Evolutionary conservation across 2,113 vertebrate genomes (phyloP).

Genomic region (Centropus bengalensis): DNA sequence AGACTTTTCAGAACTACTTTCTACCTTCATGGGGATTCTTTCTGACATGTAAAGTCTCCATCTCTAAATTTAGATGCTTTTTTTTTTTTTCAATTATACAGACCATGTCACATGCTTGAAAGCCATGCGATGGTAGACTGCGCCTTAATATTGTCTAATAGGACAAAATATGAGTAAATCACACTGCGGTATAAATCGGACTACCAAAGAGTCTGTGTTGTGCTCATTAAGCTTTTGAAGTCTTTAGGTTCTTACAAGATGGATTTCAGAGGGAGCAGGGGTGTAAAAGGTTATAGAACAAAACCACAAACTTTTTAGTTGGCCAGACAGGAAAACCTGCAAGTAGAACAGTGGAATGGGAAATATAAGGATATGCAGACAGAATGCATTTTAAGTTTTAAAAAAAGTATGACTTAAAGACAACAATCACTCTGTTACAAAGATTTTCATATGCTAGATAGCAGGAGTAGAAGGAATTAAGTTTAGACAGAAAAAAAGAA

Average conservation of each 20-base stretch:
- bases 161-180: slow-evolving; percentile 38
- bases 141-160: neutral
- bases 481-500: neutral
- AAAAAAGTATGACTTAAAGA: slow-evolving; percentile 20
- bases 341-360: neutral
- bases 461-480: slow-evolving; percentile 57
- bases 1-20: neutral
- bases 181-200: neutral
- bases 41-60: neutral
- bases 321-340: neutral
- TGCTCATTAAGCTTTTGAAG: neutral
- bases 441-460: slow-evolving; percentile 13
- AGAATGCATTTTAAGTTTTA: neutral
- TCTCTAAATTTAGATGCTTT: neutral
- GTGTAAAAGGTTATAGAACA: slow-evolving; percentile 2
- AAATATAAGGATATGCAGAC: neutral
- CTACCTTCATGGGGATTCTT: neutral
- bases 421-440: neutral
- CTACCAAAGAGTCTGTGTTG: neutral
- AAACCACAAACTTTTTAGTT: neutral
- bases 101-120: neutral
- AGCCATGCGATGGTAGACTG: neutral
- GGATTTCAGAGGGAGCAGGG: neutral
- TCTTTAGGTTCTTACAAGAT: slow-evolving; percentile 24
- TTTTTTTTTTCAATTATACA: neutral